Evolutionary conservation across 2,113 vertebrate genomes (phyloP), one percentile per base, ranked within the genome.

Genomic region (Atrichornis clamosus): DNA sequence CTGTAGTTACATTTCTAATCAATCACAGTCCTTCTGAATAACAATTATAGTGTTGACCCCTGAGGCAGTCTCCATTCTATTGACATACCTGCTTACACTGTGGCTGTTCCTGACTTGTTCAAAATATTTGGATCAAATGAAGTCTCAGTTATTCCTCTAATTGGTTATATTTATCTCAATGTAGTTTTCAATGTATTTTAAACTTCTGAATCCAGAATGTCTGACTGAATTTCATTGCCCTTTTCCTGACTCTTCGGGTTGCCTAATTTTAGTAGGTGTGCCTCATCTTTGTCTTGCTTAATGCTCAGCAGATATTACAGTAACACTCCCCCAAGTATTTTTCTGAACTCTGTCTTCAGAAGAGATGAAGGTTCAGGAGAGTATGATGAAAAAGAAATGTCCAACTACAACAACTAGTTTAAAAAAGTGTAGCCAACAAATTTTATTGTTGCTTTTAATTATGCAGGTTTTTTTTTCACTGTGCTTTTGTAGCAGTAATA

Each of bases 61-160:
- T 47, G 67, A 59, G 90, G 96, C 89, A 65, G 9, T 50, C 13
- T 90, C 44, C 20, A n/a, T 81, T 52, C 39, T 77, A 35, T 80
- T 85, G 85, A 53, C 63, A 70, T 83, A 75, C 70, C 44, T 95
- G 55, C 49, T 85, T 83, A 77, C 62, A 24, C 33, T 50, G 23
- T 79, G 84, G 63, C 89, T 94, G 21, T 96, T 96, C 87, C 77
- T 55, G 67, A 89, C 89, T 96, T 95, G 87, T 80, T 96, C 65
- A 58, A 95, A 94, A 65, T 79, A 82, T 21, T 89, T 87, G 50
- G 53, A 93, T 96, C 78, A 82, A 87, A 79, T 89, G 52, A 91
- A 93, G 19, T 76, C 69, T 83, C 13, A 8, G 33, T 73, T 68
- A 47, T 64, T 91, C 50, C 33, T 95, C 77, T 91, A 59, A 74